phyloP scores from a whole-genome alignment of 2,113 vertebrate species.

The Ciconia boyciana region DNA sequence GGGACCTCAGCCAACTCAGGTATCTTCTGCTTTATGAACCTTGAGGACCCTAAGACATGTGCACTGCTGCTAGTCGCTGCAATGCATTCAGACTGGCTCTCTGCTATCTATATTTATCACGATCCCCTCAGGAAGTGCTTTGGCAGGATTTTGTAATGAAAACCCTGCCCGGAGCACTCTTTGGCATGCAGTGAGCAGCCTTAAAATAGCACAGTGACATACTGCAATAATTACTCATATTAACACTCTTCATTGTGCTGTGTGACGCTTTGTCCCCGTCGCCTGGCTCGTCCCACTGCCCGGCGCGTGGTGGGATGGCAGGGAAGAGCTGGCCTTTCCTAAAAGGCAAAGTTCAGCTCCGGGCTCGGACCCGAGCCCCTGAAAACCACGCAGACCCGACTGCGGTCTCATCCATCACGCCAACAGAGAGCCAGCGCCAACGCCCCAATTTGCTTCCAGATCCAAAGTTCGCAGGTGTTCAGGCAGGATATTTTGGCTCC shows the following conservation, averaged over 20 bases:
- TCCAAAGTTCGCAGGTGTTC: not conserved
- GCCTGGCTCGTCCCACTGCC: not conserved
- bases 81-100: slow-evolving; percentile 37
- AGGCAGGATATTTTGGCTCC: not conserved
- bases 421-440: not conserved
- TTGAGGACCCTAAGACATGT: slow-evolving; percentile 40
- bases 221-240: slow-evolving; percentile 69
- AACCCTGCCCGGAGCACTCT: slow-evolving; percentile 63
- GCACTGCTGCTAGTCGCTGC: not conserved
- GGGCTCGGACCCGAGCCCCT: not conserved
- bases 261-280: slow-evolving; percentile 9
- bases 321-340: slow-evolving; percentile 11
- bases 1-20: slow-evolving; percentile 33
- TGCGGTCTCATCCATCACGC: not conserved
- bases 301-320: not conserved
- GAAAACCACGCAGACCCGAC: not conserved
- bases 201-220: slow-evolving; percentile 69
- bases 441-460: not conserved
- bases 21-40: slow-evolving; percentile 57
- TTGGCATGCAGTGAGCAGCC: slow-evolving; percentile 52
- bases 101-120: slow-evolving; percentile 69
- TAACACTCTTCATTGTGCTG: slow-evolving; percentile 55
- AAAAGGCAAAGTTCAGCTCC: not conserved
- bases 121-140: slow-evolving; percentile 67
- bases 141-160: slow-evolving; percentile 69